phyloP scores from a whole-genome alignment of 2,888 invertebrate genomes.

The Meghimatium bilineatum region DNA sequence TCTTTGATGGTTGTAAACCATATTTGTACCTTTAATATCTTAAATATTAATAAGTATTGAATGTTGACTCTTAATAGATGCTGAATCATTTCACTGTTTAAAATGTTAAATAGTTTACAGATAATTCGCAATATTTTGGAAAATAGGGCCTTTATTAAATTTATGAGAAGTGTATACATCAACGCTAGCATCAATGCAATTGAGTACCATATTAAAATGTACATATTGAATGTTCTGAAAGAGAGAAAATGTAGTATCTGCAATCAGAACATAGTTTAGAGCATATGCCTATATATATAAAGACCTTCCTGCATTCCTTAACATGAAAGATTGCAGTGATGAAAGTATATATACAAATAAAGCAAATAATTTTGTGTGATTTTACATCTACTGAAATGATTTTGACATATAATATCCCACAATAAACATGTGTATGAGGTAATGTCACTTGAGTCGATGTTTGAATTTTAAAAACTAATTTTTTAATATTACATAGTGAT shows the following conservation, averaged over 20 bases:
- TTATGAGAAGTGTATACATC: not conserved
- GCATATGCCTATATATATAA: not conserved
- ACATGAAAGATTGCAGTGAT: too few species aligned
- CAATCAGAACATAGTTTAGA: not conserved
- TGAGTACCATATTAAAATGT: not conserved
- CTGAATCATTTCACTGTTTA: not conserved
- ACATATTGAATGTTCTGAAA: not conserved
- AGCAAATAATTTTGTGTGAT: not conserved
- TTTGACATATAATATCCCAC: not conserved
- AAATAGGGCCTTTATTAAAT: too few species aligned
- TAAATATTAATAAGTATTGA: not conserved
- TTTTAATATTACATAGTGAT: not conserved
- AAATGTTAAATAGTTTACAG: not conserved
- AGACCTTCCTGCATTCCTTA: too few species aligned
- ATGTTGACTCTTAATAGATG: not conserved
- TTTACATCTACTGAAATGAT: not conserved
- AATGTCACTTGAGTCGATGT: conserved; percentile 31
- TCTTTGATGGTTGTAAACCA: too few species aligned
- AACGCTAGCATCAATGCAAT: conserved; percentile 9
- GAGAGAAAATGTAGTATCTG: not conserved
- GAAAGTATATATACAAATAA: conserved; percentile 1
- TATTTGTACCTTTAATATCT: too few species aligned
- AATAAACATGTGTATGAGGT: conserved; percentile 31
- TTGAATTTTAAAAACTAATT: not conserved
- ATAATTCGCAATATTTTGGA: not conserved